These are phyloP conservation scores for Allygus modestus DNA, from an alignment of 2,888 invertebrate genomes.

Conservation along the genomic window DNA sequence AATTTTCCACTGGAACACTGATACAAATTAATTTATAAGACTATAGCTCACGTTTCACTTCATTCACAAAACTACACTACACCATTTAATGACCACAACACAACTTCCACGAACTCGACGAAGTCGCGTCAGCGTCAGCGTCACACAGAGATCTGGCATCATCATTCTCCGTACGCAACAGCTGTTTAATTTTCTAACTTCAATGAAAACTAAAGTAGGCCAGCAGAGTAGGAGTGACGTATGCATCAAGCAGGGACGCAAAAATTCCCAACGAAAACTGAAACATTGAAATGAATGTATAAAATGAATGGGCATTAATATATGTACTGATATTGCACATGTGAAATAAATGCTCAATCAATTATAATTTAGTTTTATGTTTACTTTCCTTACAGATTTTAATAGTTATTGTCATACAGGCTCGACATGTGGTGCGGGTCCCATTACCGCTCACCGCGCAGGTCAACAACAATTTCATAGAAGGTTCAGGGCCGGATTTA, in stretches of 20 bases:
- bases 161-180: slow-evolving; percentile 9
- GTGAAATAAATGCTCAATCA: too few species aligned
- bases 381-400: too few species aligned
- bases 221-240: slow-evolving; percentile 9
- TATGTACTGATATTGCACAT: too few species aligned
- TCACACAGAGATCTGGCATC: background rate
- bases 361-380: too few species aligned
- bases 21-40: background rate
- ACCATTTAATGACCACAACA: slow-evolving; percentile 1
- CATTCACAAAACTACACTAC: slow-evolving; percentile 16
- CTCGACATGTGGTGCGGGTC: too few species aligned
- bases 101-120: slow-evolving; percentile 1
- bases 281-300: too few species aligned
- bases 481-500: too few species aligned
- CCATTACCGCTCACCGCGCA: too few species aligned
- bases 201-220: slow-evolving; percentile 6
- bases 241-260: background rate
- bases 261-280: background rate
- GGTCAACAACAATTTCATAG: too few species aligned
- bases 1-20: background rate
- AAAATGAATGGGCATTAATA: too few species aligned
- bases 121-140: slow-evolving; percentile 4
- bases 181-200: background rate
- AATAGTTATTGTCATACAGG: too few species aligned
- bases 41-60: background rate